Base-by-base conservation (phyloP, 2,797 vertebrate species). In the Enteromius afrohamiltoni region DNA sequence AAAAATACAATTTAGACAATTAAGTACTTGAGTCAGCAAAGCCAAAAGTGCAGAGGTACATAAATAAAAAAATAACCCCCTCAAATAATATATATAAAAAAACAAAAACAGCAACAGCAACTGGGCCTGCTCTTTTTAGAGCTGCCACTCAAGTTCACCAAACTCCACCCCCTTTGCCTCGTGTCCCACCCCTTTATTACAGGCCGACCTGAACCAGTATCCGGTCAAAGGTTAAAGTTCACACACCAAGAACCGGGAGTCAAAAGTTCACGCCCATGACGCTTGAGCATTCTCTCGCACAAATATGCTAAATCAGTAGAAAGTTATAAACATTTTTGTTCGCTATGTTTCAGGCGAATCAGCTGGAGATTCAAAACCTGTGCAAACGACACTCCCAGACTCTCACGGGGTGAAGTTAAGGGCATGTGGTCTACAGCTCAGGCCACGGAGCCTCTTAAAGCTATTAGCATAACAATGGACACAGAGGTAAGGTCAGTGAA, bases 1-100 rank as follows among this genome's bases (percentile, higher is more conserved):
- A 86, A 95, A 96, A 96, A 96, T 94, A 95, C 94, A 95, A 93
- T 94, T 94, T 92, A 94, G 91, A 92, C 94, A 94, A 94, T 94
- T 94, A 95, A 95, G 95, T 95, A 95, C 93, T 95, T 93, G 93
- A 95, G 91, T 95, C 93, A 91, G 94, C 95, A 94, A 94, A 94
- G 94, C 93, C 95, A 95, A 95, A 95, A 95, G 95, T 96, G 95
- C 95, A 95, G 95, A 95, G 94, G 93, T 95, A 93, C 93, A 95
- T 94, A 94, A 95, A 95, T 93, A 93, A 94, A 94, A 94, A 95
- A 88, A 86, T 92, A 51, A 80, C 47, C 80, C 80, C 80, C 60
- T 76, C 47, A 85, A 85, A 68, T 60, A 77, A 84, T 76, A 80
- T 62, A 3, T 40, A 77, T 64, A 49, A 21, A 65, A 84, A 40